Base-by-base conservation (phyloP, 2,113 vertebrate genomes). In the Zosterops lateralis region DNA sequence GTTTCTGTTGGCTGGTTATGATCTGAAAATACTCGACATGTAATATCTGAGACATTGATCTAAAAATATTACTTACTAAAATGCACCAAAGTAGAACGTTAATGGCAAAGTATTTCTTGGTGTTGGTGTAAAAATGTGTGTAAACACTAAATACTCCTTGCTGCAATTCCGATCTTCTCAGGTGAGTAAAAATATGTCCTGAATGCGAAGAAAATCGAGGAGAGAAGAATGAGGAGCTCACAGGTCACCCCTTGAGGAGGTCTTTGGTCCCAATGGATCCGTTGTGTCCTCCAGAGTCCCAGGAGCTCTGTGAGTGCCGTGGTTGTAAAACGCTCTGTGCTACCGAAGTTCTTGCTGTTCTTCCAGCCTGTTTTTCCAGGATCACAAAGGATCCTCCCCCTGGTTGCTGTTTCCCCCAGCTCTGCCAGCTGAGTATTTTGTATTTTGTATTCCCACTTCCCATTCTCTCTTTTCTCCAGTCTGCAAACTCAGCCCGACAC, bases 271-370 rank as follows among this genome's bases (percentile, higher is more conserved):
- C 29, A 10, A 0, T 3, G 74, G 71, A 5, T 83, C 61, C 64
- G 28, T 3, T 12, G 44, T 25, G 58, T 51, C 61, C 72, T 58
- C 48, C 24, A 13, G 31, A 21, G 28, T 8, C 6, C 45, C 17
- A 3, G 6, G 32, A 73, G 28, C 31, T 58, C 36, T 36, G n/a
- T 3, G 36, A 26, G 10, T 10, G 20, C 47, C 2, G 0, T 14
- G 40, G 17, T 1, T 76, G 58, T 28, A 6, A 64, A 32, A 66
- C 15, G 21, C n/a, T 38, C 26, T 50, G 70, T 76, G 14, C 36
- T n/a, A 4, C 25, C n/a, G 17, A 65, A 15, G 2, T 24, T 18
- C 21, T 36, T 60, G 10, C 14, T 48, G 25, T 71, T 31, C 19
- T 50, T 15, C 34, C 80, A 7, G 8, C 21, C 24, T 14, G 5